Conservation (phyloP, 2,797 vertebrate species). For the Poecilia picta region DNA sequence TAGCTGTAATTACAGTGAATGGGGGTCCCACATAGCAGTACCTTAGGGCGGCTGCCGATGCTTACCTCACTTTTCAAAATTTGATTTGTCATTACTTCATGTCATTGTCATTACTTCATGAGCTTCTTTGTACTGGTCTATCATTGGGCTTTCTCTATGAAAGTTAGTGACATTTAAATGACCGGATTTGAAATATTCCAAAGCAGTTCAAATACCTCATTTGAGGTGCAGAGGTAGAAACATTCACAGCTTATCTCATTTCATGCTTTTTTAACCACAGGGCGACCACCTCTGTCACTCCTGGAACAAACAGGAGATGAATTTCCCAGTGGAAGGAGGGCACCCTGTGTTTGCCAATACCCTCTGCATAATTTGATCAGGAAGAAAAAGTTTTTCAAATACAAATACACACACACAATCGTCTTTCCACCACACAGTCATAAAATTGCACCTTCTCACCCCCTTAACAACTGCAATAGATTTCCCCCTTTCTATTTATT, state of each 20-base stretch:
- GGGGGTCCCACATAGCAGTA: neutral
- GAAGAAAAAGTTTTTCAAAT: conserved; percentile 40
- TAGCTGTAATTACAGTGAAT: neutral
- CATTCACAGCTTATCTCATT: conserved; percentile 21
- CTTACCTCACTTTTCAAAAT: neutral
- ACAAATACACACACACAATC: neutral
- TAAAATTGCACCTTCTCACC: conserved; percentile 55
- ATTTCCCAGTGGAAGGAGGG: conserved; percentile 31
- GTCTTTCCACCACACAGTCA: conserved; percentile 54
- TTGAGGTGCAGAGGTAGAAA: conserved; percentile 21
- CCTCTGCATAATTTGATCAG: conserved; percentile 45
- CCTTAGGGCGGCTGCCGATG: neutral
- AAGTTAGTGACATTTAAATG: neutral
- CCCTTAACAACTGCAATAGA: conserved; percentile 23
- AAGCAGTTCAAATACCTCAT: neutral
- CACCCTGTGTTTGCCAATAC: conserved; percentile 23
- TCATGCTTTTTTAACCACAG: conserved; percentile 32
- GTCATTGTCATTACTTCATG: too few relatives aligned
- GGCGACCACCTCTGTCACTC: conserved; percentile 42
- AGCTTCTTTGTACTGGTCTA: neutral
- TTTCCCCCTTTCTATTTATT: conserved; percentile 23
- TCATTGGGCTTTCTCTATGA: neutral
- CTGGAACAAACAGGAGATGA: conserved; percentile 25
- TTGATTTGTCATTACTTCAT: too few relatives aligned
- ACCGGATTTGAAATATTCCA: neutral